These are phyloP conservation scores for Lydus trimaculatus DNA, from an alignment of 2,888 invertebrate species.

Conservation along the genomic window DNA sequence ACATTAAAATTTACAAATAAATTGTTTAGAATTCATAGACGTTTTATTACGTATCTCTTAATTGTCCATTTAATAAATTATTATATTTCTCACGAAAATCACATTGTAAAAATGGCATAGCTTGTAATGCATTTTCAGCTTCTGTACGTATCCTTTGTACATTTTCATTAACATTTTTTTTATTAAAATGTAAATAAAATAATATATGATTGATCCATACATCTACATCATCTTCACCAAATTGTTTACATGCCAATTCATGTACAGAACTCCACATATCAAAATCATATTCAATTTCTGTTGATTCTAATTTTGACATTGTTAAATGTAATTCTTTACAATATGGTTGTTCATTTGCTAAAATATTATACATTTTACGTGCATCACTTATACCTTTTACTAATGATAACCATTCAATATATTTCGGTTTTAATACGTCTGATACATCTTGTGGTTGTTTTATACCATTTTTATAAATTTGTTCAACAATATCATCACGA, in stretches of 20 bases:
- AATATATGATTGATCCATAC: conserved; percentile 78
- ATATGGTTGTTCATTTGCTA: conserved; percentile 56
- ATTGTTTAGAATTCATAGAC: neutral
- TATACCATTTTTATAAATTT: conserved; percentile 59
- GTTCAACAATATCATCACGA: conserved; percentile 54
- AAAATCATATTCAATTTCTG: conserved; percentile 61
- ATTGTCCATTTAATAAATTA: conserved; percentile 4
- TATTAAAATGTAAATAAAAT: conserved; percentile 72
- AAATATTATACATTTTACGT: conserved; percentile 67
- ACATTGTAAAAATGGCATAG: conserved; percentile 30
- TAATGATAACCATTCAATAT: conserved; percentile 65
- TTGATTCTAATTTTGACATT: conserved; percentile 63
- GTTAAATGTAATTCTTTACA: conserved; percentile 52
- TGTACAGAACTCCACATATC: conserved; percentile 67
- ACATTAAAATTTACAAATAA: too few species aligned
- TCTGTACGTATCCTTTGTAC: conserved; percentile 28
- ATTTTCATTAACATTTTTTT: conserved; percentile 59
- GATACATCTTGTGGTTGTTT: conserved; percentile 63
- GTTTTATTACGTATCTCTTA: neutral
- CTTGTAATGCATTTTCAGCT: conserved; percentile 28
- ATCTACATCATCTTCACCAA: conserved; percentile 70
- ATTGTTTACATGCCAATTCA: conserved; percentile 70
- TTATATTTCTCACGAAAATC: conserved; percentile 37
- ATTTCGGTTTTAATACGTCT: conserved; percentile 66
- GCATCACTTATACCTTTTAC: conserved; percentile 65